Base-by-base conservation (phyloP, 2,888 invertebrate species). In the Pegoplata infirma region DNA sequence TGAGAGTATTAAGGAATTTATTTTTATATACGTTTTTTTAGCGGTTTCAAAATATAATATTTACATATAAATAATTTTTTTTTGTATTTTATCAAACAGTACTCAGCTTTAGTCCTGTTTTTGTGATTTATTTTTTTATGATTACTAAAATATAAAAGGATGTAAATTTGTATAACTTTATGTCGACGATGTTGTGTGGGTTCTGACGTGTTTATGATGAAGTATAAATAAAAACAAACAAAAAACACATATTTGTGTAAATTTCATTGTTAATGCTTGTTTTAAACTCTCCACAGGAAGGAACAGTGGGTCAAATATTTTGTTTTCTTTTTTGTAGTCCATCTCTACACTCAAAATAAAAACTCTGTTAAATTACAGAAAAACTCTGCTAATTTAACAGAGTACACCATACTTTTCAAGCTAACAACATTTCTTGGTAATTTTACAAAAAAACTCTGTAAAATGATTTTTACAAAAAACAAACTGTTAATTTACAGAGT, bases 41-140 rank as follows among this genome's bases (percentile, higher is more conserved):
- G 59, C 61, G 67, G 47, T 61, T 53, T 59, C 21, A 2, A 17
- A 72, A 72, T 53, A 32, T 32, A 47, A 63, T 55, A 56, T 49
- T 44, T 58, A 64, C 51, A 59, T 59, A 58, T 49, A 17, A 32
- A 47, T 32, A 16, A 3, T 28, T 40, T 40, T 40, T 40, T 32
- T 40, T 40, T 40, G n/a, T 40, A 32, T 32, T 28, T 32, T 10
- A 7, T 32, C n/a, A n/a, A n/a, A 32, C 12, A 32, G 32, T 10
- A 32, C 12, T 10, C 32, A 32, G 32, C 32, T 32, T 32, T 6
- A 32, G n/a, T 40, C 5, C n/a, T n/a, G 12, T 40, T 40, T 36
- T 12, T 40, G 12, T n/a, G n/a, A 12, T 40, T 3, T 12, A 10
- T 12, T 36, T 40, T 40, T 40, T 40, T 3, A 40, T 40, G 36